These are phyloP conservation scores for Neodiprion lecontei DNA, from an alignment of 1,140 invertebrate genomes.

Conservation along the genomic window DNA sequence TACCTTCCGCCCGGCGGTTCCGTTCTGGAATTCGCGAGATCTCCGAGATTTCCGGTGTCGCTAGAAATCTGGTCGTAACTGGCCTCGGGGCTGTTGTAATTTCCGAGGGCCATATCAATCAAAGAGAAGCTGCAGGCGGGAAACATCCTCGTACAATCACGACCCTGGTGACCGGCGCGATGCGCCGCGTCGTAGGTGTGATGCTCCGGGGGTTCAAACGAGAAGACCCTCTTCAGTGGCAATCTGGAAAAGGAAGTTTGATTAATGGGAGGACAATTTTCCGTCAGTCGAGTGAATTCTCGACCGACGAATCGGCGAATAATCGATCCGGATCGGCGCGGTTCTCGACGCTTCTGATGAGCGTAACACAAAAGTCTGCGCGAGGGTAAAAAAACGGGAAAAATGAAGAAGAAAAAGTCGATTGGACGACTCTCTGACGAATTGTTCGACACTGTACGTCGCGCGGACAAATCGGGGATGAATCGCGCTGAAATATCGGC, in stretches of 20 bases:
- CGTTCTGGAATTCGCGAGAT: background rate
- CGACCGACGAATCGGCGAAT: background rate
- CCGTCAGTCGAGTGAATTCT: background rate
- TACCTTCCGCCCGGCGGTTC: background rate
- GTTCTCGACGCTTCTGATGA: background rate
- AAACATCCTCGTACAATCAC: slow-evolving; percentile 66
- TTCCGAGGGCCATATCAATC: slow-evolving; percentile 75
- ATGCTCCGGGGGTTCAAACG: slow-evolving; percentile 72
- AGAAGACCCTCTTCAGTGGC: slow-evolving; percentile 68
- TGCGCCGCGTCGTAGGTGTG: slow-evolving; percentile 71
- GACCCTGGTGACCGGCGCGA: slow-evolving; percentile 60
- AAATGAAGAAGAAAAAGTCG: background rate
- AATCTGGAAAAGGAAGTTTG: slow-evolving; percentile 59
- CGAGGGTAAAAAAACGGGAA: background rate
- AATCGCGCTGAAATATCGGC: background rate
- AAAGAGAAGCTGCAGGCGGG: slow-evolving; percentile 73
- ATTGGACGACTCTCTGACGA: no score
- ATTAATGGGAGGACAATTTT: background rate
- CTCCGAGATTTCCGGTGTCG: background rate
- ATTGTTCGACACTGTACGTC: no score
- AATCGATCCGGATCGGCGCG: slow-evolving; percentile 22
- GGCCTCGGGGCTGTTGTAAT: slow-evolving; percentile 62
- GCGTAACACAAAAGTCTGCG: background rate
- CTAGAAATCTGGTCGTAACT: background rate
- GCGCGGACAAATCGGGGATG: background rate